phyloP scores from a whole-genome alignment of 2,113 vertebrate genomes.

The Motacilla alba region DNA sequence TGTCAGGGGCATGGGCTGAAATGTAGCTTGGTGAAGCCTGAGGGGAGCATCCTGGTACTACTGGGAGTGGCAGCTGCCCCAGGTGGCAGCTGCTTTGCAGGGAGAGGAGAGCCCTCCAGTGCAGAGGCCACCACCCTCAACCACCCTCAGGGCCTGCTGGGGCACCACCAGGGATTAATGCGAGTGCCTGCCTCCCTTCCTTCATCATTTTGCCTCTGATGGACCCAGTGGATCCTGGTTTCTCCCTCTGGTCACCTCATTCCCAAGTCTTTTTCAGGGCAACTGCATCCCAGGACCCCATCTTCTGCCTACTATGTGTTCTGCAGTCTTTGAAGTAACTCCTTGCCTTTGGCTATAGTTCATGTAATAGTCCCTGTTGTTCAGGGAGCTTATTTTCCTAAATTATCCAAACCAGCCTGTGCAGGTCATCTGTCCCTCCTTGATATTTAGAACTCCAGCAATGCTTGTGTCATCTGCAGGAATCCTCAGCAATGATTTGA shows the following conservation, averaged over 20 bases:
- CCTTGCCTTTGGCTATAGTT: not conserved
- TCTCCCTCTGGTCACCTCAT: not conserved
- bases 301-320: not conserved
- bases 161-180: rapidly evolving
- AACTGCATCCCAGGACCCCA: not conserved
- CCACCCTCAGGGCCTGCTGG: rapidly evolving
- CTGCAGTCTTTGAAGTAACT: not conserved
- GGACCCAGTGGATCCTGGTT: not conserved
- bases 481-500: not conserved
- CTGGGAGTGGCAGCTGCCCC: not conserved
- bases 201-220: not conserved
- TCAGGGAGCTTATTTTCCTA: not conserved
- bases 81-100: rapidly evolving
- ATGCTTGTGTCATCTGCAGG: not conserved
- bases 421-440: not conserved
- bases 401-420: not conserved
- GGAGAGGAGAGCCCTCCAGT: not conserved
- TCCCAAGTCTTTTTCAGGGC: not conserved
- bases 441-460: not conserved
- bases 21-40: not conserved
- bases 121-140: rapidly evolving
- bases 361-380: not conserved
- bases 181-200: not conserved
- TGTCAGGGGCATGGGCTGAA: not conserved
- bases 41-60: not conserved